A percentile compares a stretch with the other conserved stretches of the same genome.
Conservation (phyloP, 2,888 invertebrate species). For the Scrobipalpa atriplicella region DNA sequence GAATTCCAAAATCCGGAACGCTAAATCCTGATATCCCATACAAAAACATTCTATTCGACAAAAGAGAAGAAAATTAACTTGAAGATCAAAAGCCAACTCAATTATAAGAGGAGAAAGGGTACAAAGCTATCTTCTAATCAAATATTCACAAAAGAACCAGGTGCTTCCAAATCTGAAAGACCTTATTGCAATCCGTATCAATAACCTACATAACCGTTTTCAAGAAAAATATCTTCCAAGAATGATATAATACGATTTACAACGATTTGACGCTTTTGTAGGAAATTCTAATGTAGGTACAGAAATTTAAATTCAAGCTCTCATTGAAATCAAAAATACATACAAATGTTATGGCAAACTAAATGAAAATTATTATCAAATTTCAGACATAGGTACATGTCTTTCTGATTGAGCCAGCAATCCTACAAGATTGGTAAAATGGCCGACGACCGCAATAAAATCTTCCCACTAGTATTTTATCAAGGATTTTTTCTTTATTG, state of each 20-base stretch:
- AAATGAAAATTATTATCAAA: too few relatives aligned
- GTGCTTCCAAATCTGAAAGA: conserved; percentile 12
- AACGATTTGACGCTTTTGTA: background rate
- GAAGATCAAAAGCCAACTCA: conserved; percentile 34
- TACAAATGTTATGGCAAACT: too few relatives aligned
- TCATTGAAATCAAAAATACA: too few relatives aligned
- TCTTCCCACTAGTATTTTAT: too few relatives aligned
- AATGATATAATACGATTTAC: background rate
- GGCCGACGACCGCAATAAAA: too few relatives aligned
- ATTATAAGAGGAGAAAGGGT: conserved; percentile 30
- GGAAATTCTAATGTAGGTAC: too few relatives aligned
- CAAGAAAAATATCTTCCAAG: background rate
- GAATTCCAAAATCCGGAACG: conserved; percentile 20
- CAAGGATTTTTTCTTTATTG: too few relatives aligned
- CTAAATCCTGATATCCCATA: conserved; percentile 31
- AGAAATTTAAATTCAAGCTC: too few relatives aligned
- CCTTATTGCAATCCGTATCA: background rate
- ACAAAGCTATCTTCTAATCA: conserved; percentile 23
- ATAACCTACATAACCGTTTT: conserved; percentile 5
- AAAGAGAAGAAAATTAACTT: conserved; percentile 30
- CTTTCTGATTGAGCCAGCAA: too few relatives aligned
- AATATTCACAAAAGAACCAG: conserved; percentile 22
- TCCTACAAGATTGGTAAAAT: too few relatives aligned
- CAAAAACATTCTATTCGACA: conserved; percentile 31
- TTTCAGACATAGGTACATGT: too few relatives aligned